Percentiles rank a stretch among this genome's conserved stretches.
Conservation (phyloP, 2,113 vertebrate genomes). For the Eulemur macaco region DNA sequence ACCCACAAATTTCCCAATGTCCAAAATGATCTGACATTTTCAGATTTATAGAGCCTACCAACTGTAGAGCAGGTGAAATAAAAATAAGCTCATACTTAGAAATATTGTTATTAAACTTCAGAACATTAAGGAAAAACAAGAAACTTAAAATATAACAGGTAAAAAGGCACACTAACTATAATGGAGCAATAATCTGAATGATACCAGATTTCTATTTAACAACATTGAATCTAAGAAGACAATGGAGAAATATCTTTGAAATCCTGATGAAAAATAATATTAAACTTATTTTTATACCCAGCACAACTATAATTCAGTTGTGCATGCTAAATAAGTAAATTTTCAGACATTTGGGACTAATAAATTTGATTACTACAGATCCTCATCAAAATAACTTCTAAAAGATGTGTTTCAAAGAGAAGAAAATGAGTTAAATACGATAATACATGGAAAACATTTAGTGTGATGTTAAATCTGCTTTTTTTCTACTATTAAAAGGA, state of each 20-base stretch:
- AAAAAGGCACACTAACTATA: not conserved
- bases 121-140: not conserved
- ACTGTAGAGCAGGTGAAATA: not conserved
- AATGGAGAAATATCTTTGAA: not conserved
- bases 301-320: not conserved
- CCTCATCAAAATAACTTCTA: conserved; percentile 1
- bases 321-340: not conserved
- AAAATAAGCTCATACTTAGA: not conserved
- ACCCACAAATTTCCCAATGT: not conserved
- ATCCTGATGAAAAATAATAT: conserved; percentile 16
- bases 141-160: not conserved
- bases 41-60: not conserved
- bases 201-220: not conserved
- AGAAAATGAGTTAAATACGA: not conserved
- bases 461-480: not conserved
- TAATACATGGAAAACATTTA: not conserved
- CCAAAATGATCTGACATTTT: not conserved
- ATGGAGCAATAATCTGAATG: not conserved
- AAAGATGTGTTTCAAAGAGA: not conserved
- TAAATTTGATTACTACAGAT: not conserved
- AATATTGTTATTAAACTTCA: not conserved
- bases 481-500: not conserved
- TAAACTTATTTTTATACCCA: conserved; percentile 59
- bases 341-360: conserved; percentile 20
- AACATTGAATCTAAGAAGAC: not conserved